A percentile compares a stretch with the other conserved stretches of the same genome.
Conservation (phyloP, 2,113 vertebrate species). For the Cynoglossus semilaevis region DNA sequence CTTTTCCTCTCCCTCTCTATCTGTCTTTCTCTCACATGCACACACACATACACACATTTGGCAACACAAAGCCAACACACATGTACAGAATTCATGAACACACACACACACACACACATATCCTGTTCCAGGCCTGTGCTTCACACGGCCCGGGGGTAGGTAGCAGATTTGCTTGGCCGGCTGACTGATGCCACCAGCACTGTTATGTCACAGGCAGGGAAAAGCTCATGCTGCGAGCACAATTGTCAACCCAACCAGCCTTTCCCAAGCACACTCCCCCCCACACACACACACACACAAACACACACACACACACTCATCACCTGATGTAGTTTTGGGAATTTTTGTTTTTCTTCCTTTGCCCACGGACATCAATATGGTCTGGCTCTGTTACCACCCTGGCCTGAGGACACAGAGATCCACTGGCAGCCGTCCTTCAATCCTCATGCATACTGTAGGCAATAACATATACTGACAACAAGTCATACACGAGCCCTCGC, state of each 20-base stretch:
- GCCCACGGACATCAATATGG: constrained; percentile 62
- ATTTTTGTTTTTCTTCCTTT: constrained; percentile 17
- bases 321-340: constrained; percentile 14
- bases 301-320: constrained; percentile 4
- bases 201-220: constrained; percentile 33
- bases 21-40: constrained; percentile 12
- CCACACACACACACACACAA: background rate
- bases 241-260: constrained; percentile 20
- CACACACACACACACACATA: background rate
- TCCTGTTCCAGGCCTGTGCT: constrained; percentile 25
- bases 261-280: background rate
- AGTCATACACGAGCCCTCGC: constrained; percentile 24
- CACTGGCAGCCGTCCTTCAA: constrained; percentile 40
- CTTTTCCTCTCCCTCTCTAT: no score
- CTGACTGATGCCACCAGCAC: constrained; percentile 50
- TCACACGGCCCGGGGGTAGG: constrained; percentile 38
- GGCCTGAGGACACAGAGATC: constrained; percentile 50
- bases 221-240: constrained; percentile 28
- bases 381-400: constrained; percentile 49
- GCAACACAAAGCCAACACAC: constrained; percentile 33
- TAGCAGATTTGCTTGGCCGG: constrained; percentile 56
- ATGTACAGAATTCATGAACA: constrained; percentile 8
- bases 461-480: constrained; percentile 50
- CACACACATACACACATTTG: constrained; percentile 25
- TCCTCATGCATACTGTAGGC: constrained; percentile 37